phyloP scores from a whole-genome alignment of 1,140 invertebrate species.

The Drosophila eugracilis region DNA sequence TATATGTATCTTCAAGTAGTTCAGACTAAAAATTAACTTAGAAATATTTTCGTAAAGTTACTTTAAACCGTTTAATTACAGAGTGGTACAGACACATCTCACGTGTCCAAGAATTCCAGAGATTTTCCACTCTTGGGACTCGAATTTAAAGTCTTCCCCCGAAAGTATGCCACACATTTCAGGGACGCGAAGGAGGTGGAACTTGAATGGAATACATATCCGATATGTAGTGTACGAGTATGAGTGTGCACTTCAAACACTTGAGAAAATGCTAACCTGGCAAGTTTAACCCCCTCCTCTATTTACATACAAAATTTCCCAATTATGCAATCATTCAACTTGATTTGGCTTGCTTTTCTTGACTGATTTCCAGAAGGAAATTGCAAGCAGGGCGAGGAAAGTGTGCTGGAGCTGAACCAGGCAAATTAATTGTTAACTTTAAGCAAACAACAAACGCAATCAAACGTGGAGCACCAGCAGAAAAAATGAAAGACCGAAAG shows the following conservation, averaged over 20 bases:
- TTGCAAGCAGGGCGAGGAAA: conserved; percentile 2
- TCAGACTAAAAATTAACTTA: too few relatives aligned
- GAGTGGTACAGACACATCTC: not conserved
- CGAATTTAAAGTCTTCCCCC: conserved; percentile 17
- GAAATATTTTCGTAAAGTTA: not conserved
- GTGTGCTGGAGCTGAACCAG: conserved; percentile 23
- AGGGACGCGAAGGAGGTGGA: not conserved
- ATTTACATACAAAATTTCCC: conserved; percentile 55
- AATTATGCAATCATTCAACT: conserved; percentile 63
- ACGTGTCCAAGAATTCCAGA: conserved; percentile 10
- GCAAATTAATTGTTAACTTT: conserved; percentile 82
- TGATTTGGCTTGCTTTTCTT: conserved; percentile 68
- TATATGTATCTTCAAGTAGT: too few relatives aligned
- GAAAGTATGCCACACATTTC: conserved; percentile 44
- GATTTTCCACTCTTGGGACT: conserved; percentile 20
- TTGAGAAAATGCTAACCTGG: conserved; percentile 38
- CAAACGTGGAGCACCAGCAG: conserved; percentile 66
- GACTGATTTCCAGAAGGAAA: conserved; percentile 58
- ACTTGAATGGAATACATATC: not conserved
- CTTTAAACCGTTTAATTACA: not conserved
- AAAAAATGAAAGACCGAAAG: conserved; percentile 4
- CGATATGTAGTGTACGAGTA: too few relatives aligned
- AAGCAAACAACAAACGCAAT: conserved; percentile 80
- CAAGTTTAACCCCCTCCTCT: conserved; percentile 21
- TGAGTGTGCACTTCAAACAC: conserved; percentile 37